Conservation (phyloP, 2,113 vertebrate genomes). For the Dipodomys ordii region DNA sequence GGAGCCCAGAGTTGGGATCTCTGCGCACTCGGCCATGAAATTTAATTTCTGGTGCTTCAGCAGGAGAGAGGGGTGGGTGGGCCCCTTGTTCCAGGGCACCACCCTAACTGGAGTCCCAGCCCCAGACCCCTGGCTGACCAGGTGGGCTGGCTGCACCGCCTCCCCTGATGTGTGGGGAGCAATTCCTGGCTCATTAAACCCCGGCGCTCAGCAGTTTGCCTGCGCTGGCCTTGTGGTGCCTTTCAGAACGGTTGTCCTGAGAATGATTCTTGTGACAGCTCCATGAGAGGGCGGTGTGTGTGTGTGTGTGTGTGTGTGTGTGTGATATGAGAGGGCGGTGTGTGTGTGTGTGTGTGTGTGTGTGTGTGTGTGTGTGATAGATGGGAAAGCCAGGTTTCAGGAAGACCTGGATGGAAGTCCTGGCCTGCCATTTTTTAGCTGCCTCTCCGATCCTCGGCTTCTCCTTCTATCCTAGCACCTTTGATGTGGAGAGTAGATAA, state of each 20-base stretch:
- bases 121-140: neutral
- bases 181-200: neutral
- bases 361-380: neutral
- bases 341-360: too few relatives aligned
- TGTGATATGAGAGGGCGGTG: neutral
- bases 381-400: neutral
- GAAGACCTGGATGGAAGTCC: neutral
- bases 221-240: neutral
- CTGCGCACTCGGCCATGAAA: conserved; percentile 84
- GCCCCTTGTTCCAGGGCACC: neutral
- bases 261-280: neutral
- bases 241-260: neutral
- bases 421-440: neutral
- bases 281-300: neutral
- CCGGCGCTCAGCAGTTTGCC: neutral
- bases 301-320: too few relatives aligned
- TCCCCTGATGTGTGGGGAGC: neutral
- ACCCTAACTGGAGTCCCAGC: neutral
- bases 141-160: neutral
- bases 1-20: conserved; percentile 78
- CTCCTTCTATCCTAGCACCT: neutral
- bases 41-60: conserved; percentile 86
- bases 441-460: neutral
- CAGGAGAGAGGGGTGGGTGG: conserved; percentile 37
- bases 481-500: neutral